Conservation (phyloP, 2,888 invertebrate species). For the Watsonalla cultraria region DNA sequence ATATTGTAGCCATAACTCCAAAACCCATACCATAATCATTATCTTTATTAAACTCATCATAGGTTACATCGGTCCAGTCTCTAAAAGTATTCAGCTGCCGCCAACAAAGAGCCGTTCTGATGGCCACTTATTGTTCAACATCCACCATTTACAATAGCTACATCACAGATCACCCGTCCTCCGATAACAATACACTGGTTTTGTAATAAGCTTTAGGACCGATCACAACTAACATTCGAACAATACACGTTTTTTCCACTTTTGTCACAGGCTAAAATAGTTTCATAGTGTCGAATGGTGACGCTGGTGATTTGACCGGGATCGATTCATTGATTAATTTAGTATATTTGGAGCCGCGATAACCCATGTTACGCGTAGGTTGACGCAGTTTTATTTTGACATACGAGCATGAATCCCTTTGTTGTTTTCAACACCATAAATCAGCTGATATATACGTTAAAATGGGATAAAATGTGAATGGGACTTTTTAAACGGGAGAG, state of each 20-base stretch:
- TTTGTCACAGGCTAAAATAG: constrained; percentile 36
- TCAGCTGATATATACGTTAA: constrained; percentile 59
- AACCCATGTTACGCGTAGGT: constrained; percentile 63
- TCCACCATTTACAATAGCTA: constrained; percentile 53
- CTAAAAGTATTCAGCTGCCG: constrained; percentile 68
- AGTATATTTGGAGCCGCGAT: constrained; percentile 41
- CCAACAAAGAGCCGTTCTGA: constrained; percentile 56
- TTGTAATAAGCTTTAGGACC: constrained; percentile 55
- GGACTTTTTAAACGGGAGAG: constrained; percentile 30
- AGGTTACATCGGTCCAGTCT: constrained; percentile 49
- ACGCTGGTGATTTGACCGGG: constrained; percentile 32
- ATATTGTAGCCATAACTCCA: no score
- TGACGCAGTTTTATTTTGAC: constrained; percentile 70
- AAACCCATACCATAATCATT: constrained; percentile 6
- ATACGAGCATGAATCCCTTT: constrained; percentile 62
- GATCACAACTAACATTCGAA: constrained; percentile 45
- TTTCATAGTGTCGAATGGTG: constrained; percentile 21
- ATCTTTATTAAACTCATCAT: constrained; percentile 32
- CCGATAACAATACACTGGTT: constrained; percentile 55
- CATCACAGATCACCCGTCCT: constrained; percentile 64
- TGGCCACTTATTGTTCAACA: constrained; percentile 73
- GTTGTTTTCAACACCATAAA: constrained; percentile 64
- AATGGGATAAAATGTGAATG: constrained; percentile 50
- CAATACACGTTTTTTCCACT: constrained; percentile 41
- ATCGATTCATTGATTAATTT: constrained; percentile 24